phyloP scores from a whole-genome alignment of 2,113 vertebrate species.

The Synodontis membranacea region DNA sequence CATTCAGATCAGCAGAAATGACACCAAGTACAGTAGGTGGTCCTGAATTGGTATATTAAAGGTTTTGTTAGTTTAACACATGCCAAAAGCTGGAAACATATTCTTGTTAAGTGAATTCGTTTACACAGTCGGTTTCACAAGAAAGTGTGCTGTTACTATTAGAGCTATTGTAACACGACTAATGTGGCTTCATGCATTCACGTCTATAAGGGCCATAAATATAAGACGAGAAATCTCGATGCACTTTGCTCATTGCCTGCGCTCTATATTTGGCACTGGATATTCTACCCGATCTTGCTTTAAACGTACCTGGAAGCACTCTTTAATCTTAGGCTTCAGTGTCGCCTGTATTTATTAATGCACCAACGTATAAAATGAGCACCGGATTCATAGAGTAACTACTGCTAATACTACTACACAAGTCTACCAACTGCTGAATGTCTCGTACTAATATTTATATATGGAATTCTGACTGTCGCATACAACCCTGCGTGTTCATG shows the following conservation, averaged over 20 bases:
- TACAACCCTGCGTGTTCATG: slow-evolving; percentile 42
- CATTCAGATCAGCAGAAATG: background rate
- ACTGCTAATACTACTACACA: slow-evolving; percentile 38
- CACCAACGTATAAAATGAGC: slow-evolving; percentile 21
- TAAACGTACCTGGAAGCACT: slow-evolving; percentile 5
- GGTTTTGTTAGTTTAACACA: slow-evolving; percentile 12
- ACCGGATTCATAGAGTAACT: slow-evolving; percentile 48
- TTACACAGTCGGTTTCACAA: slow-evolving; percentile 16
- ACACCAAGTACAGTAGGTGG: slow-evolving; percentile 1
- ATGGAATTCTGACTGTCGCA: slow-evolving; percentile 54
- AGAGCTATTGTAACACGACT: slow-evolving; percentile 12
- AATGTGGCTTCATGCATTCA: slow-evolving; percentile 1
- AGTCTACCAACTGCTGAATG: slow-evolving; percentile 55
- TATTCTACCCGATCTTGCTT: slow-evolving; percentile 21
- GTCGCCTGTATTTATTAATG: slow-evolving; percentile 38
- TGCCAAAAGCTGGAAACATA: slow-evolving; percentile 13
- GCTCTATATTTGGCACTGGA: slow-evolving; percentile 24
- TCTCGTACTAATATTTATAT: slow-evolving; percentile 45
- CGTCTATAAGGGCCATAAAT: slow-evolving; percentile 12
- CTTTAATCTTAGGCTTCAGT: slow-evolving; percentile 16
- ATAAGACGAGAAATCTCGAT: background rate
- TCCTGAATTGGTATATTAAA: slow-evolving; percentile 18
- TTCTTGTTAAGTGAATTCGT: background rate
- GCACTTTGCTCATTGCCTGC: slow-evolving; percentile 21
- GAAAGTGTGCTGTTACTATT: background rate